These are phyloP conservation scores for Pygoscelis adeliae DNA, from an alignment of 2,113 vertebrate species.

Conservation along the genomic window DNA sequence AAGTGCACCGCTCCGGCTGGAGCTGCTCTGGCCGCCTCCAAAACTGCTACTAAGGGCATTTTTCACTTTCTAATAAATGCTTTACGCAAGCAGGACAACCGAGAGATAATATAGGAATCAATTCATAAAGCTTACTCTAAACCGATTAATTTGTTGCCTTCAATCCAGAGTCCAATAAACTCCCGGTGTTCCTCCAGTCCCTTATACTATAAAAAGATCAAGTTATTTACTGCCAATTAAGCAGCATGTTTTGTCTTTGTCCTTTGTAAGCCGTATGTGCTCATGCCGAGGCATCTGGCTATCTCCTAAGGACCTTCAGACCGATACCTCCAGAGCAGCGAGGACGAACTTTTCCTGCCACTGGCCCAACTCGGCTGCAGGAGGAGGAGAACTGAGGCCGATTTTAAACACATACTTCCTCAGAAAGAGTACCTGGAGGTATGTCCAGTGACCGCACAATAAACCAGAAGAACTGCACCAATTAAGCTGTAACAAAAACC, in stretches of 20 bases:
- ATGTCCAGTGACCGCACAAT: conserved; percentile 83
- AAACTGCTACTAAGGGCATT: conserved; percentile 35
- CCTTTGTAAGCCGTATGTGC: conserved; percentile 71
- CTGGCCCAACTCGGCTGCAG: conserved; percentile 68
- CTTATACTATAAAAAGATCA: conserved; percentile 83
- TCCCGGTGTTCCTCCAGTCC: conserved; percentile 78
- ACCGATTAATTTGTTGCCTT: conserved; percentile 81
- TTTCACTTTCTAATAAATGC: conserved; percentile 72
- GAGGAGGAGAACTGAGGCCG: conserved; percentile 58
- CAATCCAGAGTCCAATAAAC: conserved; percentile 75
- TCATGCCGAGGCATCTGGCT: conserved; percentile 72
- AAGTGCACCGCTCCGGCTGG: conserved; percentile 31
- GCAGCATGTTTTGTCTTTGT: conserved; percentile 82
- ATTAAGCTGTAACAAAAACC: conserved; percentile 89
- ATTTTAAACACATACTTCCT: conserved; percentile 74
- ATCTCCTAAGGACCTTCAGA: conserved; percentile 69
- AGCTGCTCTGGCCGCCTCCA: conserved; percentile 33
- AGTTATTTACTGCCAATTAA: conserved; percentile 86
- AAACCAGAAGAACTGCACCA: conserved; percentile 84
- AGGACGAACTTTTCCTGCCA: conserved; percentile 73
- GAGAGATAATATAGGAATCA: conserved; percentile 77
- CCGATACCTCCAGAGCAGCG: conserved; percentile 54
- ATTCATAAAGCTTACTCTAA: conserved; percentile 84
- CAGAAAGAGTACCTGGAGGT: conserved; percentile 79
- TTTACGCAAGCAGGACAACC: conserved; percentile 60